phyloP scores from a whole-genome alignment of 1,140 invertebrate species.

The Dinoponera quadriceps region DNA sequence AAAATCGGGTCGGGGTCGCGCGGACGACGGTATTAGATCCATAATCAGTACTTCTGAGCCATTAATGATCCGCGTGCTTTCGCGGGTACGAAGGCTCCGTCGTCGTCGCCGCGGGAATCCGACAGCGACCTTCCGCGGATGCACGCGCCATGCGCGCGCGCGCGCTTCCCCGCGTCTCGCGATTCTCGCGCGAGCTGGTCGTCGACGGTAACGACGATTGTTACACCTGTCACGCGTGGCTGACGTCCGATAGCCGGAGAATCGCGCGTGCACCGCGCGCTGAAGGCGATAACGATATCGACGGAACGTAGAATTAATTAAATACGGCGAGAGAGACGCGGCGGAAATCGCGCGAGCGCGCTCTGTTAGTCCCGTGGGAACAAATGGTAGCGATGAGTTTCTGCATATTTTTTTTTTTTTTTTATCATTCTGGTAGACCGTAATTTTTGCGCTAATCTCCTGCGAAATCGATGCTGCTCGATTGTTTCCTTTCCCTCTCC shows the following conservation, averaged over 20 bases:
- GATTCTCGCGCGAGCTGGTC: slow-evolving; percentile 10
- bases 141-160: slow-evolving; percentile 16
- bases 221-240: slow-evolving; percentile 30
- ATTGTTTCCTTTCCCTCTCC: too few relatives aligned
- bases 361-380: too few relatives aligned
- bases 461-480: too few relatives aligned
- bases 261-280: not conserved
- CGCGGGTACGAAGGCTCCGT: slow-evolving; percentile 27
- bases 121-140: slow-evolving; percentile 11
- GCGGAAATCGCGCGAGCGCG: too few relatives aligned
- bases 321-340: not conserved
- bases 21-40: slow-evolving; percentile 27
- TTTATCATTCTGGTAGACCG: too few relatives aligned
- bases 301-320: slow-evolving; percentile 15
- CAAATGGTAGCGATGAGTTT: too few relatives aligned
- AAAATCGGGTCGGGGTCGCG: slow-evolving; percentile 54
- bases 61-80: slow-evolving; percentile 27
- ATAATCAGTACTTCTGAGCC: slow-evolving; percentile 41
- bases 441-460: too few relatives aligned
- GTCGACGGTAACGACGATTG: slow-evolving; percentile 55
- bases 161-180: slow-evolving; percentile 17
- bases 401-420: too few relatives aligned
- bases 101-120: slow-evolving; percentile 20
- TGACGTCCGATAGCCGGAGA: slow-evolving; percentile 27
- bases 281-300: slow-evolving; percentile 26